Percentiles rank a stretch among this genome's conserved stretches.
These are phyloP conservation scores for Ictalurus punctatus DNA, from an alignment of 2,113 vertebrate genomes.

Conservation along the genomic window DNA sequence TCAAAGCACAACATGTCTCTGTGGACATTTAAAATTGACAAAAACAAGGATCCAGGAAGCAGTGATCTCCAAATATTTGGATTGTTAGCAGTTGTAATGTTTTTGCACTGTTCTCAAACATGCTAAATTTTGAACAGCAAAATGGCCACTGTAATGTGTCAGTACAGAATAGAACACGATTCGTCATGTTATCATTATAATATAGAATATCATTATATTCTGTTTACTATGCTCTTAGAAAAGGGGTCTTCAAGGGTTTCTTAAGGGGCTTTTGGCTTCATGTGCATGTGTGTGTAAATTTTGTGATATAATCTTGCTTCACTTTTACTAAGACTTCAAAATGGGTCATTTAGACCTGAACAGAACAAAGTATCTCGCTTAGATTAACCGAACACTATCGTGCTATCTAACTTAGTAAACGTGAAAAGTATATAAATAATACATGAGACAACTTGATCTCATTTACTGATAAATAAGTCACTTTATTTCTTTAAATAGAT, in stretches of 20 bases:
- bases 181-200: background rate
- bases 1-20: background rate
- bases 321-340: background rate
- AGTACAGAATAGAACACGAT: background rate
- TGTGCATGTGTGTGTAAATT: background rate
- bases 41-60: background rate
- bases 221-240: background rate
- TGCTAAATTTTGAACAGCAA: background rate
- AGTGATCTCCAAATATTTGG: background rate
- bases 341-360: background rate
- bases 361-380: background rate
- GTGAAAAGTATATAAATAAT: background rate
- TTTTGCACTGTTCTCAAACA: background rate
- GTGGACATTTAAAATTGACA: background rate
- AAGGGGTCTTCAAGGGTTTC: background rate
- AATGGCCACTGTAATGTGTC: background rate
- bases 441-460: background rate
- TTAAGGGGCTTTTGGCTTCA: background rate
- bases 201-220: background rate
- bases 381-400: background rate
- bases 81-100: background rate
- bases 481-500: constrained; percentile 77
- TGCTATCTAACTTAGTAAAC: background rate
- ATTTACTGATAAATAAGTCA: constrained; percentile 69
- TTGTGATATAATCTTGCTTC: background rate